Percentiles rank a stretch among this genome's conserved stretches.
Evolutionary conservation across 30 jellyfish, hydroid and myxozoan genomes (phyloP).

Genomic region (Rhopilema esculentum): DNA sequence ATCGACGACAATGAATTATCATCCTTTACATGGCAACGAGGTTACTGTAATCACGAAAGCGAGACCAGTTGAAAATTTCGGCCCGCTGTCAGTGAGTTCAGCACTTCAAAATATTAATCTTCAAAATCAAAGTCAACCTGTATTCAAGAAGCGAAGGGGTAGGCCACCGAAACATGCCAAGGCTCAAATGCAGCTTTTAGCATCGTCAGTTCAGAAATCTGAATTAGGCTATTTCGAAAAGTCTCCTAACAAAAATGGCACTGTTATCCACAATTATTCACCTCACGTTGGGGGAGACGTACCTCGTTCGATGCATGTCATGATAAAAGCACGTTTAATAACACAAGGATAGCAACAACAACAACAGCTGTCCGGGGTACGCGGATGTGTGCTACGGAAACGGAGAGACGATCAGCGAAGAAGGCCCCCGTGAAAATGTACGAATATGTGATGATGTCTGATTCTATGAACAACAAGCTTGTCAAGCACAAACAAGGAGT

Average conservation of each 20-base stretch:
- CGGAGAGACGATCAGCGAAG: slow-evolving; percentile 19
- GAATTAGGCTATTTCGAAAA: background rate
- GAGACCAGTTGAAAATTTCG: background rate
- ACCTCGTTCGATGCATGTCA: background rate
- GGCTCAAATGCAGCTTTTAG: background rate
- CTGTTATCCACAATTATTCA: background rate
- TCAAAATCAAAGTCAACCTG: background rate
- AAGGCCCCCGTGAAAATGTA: slow-evolving; percentile 47
- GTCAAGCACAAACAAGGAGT: slow-evolving; percentile 63
- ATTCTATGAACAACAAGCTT: slow-evolving; percentile 41
- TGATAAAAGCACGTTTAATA: background rate
- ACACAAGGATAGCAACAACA: background rate
- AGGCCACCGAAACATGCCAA: slow-evolving; percentile 60
- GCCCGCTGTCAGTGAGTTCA: background rate
- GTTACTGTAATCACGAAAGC: slow-evolving; percentile 31
- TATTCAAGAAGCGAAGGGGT: slow-evolving; percentile 50
- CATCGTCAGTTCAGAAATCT: background rate
- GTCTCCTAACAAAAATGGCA: background rate
- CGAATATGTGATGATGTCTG: slow-evolving; percentile 56
- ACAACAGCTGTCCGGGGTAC: slow-evolving; percentile 13
- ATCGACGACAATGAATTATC: background rate
- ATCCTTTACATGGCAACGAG: background rate
- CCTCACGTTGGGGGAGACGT: background rate
- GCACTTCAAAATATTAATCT: background rate
- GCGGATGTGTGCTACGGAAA: slow-evolving; percentile 48